These are phyloP conservation scores for Andrena dorsata DNA, from an alignment of 2,888 invertebrate genomes.

Conservation along the genomic window DNA sequence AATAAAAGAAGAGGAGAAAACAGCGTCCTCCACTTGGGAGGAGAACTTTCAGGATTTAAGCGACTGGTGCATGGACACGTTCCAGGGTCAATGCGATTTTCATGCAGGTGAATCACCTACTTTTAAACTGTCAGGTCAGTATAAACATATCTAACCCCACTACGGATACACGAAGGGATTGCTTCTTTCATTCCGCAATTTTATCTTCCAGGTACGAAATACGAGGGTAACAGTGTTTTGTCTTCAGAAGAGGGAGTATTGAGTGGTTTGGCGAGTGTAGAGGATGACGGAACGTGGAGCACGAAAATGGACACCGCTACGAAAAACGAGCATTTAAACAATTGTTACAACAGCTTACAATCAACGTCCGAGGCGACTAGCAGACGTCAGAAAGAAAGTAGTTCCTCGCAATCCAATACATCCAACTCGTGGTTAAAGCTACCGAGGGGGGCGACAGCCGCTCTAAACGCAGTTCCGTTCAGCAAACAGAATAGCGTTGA, in stretches of 20 bases:
- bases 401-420: constrained; percentile 61
- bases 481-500: constrained; percentile 55
- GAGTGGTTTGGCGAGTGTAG: constrained; percentile 66
- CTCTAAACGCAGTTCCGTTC: constrained; percentile 36
- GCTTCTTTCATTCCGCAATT: not conserved
- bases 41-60: constrained; percentile 91
- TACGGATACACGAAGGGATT: not conserved
- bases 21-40: constrained; percentile 80
- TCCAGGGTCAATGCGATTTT: constrained; percentile 81
- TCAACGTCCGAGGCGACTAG: constrained; percentile 43
- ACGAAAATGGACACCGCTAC: constrained; percentile 59
- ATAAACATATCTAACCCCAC: not conserved
- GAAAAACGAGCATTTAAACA: constrained; percentile 51
- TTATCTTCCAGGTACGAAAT: constrained; percentile 75
- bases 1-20: constrained; percentile 64
- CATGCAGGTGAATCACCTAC: constrained; percentile 82
- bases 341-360: constrained; percentile 40
- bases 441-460: constrained; percentile 43
- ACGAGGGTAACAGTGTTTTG: constrained; percentile 78
- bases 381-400: constrained; percentile 61
- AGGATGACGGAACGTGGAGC: constrained; percentile 58
- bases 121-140: constrained; percentile 79
- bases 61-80: constrained; percentile 86
- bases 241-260: constrained; percentile 74
- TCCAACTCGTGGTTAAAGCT: constrained; percentile 54